Base-by-base conservation (phyloP, 2,797 vertebrate genomes). In the Fistularia commersonii region DNA sequence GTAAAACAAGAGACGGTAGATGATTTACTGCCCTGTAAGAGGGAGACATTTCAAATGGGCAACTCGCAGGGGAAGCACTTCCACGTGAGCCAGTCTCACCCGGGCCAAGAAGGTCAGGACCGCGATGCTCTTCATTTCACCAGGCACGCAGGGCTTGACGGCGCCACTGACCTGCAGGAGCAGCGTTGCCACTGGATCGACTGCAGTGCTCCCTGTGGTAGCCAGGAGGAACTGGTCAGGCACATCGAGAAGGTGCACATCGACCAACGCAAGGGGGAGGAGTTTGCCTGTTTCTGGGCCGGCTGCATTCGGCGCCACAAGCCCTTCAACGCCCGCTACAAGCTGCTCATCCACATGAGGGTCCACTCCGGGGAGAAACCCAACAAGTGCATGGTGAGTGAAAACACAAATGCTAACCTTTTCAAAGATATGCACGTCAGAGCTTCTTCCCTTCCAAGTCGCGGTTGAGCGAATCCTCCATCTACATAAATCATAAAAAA, bases 241-340 rank as follows among this genome's bases (percentile, higher is more conserved):
- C 96, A 98, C 88, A 97, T 98, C 15, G 96, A 98, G 89, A 98
- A 98, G 88, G 94, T 88, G 51, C 96, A 98, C 82, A 93, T 98
- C 8, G 96, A 98, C 85, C 96, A 97, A 84, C 89, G 94, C 52
- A 96, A 96, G 79, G 95, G 95, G 31, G 96, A 98, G 66, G 95
- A 98, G 87, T 98, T 98, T 79, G 95, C 94, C 54, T 98, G 96
- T 78, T 96, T 97, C 87, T 98, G 96, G 95, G 89, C 91, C 0
- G 94, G 94, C 59, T 98, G 96, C 0, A 91, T 94, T 60, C 91
- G 95, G 31, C 92, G 92, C 8, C 92, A 94, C 74, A 96, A 96
- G 74, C 95, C 96, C 61, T 98, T 98, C 89, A 98, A 98, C 8
- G 95, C 96, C 57, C 94, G 95, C 68, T 98, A 98, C 88, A 98